phyloP scores from a whole-genome alignment of 1,140 invertebrate species.

The Oncopeltus fasciatus region DNA sequence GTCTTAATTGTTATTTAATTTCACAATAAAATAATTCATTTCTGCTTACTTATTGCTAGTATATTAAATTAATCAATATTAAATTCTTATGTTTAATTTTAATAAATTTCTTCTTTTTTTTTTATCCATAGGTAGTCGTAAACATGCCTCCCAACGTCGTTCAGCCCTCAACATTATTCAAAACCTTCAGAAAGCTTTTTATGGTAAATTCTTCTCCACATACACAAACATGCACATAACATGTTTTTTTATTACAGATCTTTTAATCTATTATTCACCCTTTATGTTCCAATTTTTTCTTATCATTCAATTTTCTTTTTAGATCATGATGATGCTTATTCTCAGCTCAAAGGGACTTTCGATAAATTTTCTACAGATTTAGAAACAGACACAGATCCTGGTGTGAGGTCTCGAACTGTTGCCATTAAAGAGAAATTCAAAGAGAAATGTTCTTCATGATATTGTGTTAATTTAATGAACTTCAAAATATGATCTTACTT shows the following conservation, averaged over 20 bases:
- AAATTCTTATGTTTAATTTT: no score
- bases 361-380: neutral
- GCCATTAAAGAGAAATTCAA: neutral
- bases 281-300: no score
- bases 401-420: neutral
- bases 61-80: no score
- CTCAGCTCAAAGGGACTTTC: neutral
- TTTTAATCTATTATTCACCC: no score
- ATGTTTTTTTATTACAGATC: no score
- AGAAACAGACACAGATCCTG: neutral
- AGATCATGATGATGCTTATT: neutral
- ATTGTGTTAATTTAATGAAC: neutral
- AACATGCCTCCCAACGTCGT: neutral
- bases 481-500: neutral
- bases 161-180: neutral
- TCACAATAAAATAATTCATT: no score
- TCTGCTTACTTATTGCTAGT: no score
- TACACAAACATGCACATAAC: no score
- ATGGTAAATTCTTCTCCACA: neutral
- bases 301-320: no score
- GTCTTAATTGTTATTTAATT: no score
- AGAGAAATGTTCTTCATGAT: neutral
- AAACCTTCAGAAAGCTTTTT: neutral
- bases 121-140: neutral
- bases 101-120: neutral